Base-by-base conservation (phyloP, 1,140 invertebrate species). In the Cotesia typhae region DNA sequence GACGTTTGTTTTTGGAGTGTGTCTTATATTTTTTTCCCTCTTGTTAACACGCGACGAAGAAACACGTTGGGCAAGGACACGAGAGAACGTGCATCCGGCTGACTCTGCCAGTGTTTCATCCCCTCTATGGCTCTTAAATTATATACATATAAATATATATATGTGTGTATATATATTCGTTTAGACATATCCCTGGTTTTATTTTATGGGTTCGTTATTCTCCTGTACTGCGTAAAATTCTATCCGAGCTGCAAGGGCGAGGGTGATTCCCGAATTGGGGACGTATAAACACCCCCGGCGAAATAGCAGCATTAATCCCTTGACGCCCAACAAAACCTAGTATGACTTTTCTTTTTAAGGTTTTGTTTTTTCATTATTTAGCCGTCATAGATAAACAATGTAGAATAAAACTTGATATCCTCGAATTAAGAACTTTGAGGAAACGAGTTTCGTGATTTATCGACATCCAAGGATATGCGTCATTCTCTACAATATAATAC, bases 201-300 rank as follows among this genome's bases (percentile, higher is more conserved):
- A 72, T 67, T 72, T 72, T 72, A 72, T 67, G 71, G 71, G 37
- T 72, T 72, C 71, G 53, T 67, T 37, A 72, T 65, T 66, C 36
- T 51, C 66, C 10, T 53, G 41, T 47, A 47, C 5, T 47, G 10
- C 41, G 41, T 47, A 47, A 47, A 47, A 47, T 47, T 47, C 41
- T 47, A 35, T 4, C 38, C 17, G 37, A 28, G 28, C 17, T 20
- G 38, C 66, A 41, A 67, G 66, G 55, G 59, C 41, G 65, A 72
- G 71, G 65, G 65, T 67, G 64, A 47, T 67, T 52, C 38, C 41
- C 20, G 41, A 72, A 67, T 72, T 67, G 71, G 71, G 65, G 71
- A 61, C n/a, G 47, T 61, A 67, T 72, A 67, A 52, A n/a, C 6
- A 51, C 61, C 63, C 52, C 63, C 47, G 51, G 47, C 51, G 53